Evolutionary conservation across 2,888 invertebrate genomes (phyloP), one percentile per base, ranked within the genome.

Genomic region (Pollenia labialis): DNA sequence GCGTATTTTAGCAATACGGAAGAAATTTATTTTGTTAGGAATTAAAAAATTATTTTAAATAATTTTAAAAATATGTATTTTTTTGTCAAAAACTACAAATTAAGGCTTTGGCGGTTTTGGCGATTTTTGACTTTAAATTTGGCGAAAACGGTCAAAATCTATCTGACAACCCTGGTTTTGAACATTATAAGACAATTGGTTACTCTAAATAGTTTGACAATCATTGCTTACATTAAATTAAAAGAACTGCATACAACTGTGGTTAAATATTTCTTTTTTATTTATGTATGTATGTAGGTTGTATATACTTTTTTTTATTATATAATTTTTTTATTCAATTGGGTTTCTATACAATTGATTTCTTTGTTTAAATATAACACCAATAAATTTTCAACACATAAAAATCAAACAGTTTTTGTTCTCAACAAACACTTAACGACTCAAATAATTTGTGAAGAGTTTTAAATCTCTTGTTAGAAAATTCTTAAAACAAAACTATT

Each of bases 351-450:
- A 54, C 69, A 58, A 10, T 74, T 16, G 62, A 40, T 71, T 23
- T 54, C 14, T 83, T 58, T 84, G n/a, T 72, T 79, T 42, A 69
- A 60, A 60, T 69, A 23, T 82, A 76, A 85, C 87, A 85, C 56
- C 86, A 80, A 83, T 80, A 64, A 81, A 50, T 69, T 58, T 76
- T 80, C 14, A 75, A 82, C 54, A 85, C 66, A 69, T 50, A 16
- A 46, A 71, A 58, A 60, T 66, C 16, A 68, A 64, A 77, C 62
- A 50, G 64, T 64, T 71, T 56, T 60, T 56, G 18, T 56, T 71
- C 18, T 62, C 18, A 64, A 83, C 56, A 77, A 71, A 71, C 69
- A 62, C 23, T 58, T 42, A 81, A 66, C 58, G 12, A 74, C 40
- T 54, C n/a, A 72, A 66, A 74, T 66, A 74, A 16, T 74, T 46